phyloP scores from a whole-genome alignment of 1,140 invertebrate genomes.

The fruit fly (Drosophila melanogaster) region DNA sequence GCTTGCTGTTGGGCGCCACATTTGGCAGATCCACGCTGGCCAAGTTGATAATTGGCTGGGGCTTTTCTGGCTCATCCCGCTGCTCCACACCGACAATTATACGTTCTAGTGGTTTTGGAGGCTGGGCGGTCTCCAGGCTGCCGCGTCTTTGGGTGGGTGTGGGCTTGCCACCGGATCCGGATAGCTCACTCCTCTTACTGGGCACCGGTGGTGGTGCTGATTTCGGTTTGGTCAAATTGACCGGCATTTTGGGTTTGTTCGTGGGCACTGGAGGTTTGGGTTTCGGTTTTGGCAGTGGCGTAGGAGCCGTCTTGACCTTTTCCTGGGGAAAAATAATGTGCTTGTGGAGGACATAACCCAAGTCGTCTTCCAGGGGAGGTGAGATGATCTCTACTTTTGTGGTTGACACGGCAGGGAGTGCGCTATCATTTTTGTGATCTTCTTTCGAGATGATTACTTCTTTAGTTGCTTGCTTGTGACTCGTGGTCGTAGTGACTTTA shows the following conservation, averaged over 20 bases:
- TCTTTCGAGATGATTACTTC: slow-evolving; percentile 18
- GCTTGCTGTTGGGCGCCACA: slow-evolving; percentile 17
- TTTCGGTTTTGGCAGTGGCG: slow-evolving; percentile 26
- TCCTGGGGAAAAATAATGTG: slow-evolving; percentile 61
- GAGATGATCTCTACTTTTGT: slow-evolving; percentile 6
- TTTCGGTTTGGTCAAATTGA: slow-evolving; percentile 53
- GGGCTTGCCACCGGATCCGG: slow-evolving; percentile 28
- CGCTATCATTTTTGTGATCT: slow-evolving; percentile 1
- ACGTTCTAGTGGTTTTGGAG: slow-evolving; percentile 69
- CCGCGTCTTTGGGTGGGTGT: slow-evolving; percentile 68
- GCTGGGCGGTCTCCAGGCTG: slow-evolving; percentile 47
- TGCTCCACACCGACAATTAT: slow-evolving; percentile 77
- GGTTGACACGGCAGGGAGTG: not conserved
- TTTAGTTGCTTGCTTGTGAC: slow-evolving; percentile 19
- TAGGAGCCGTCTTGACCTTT: slow-evolving; percentile 3
- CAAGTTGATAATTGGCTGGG: slow-evolving; percentile 64
- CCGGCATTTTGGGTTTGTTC: slow-evolving; percentile 57
- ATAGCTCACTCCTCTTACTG: slow-evolving; percentile 61
- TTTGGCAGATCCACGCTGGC: slow-evolving; percentile 77
- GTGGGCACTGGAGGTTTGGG: slow-evolving; percentile 61
- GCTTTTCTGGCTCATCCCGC: not conserved
- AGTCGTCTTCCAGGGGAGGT: slow-evolving; percentile 47
- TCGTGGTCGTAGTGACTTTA: slow-evolving; percentile 12
- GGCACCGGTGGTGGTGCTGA: slow-evolving; percentile 70
- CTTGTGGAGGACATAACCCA: slow-evolving; percentile 77